Base-by-base conservation (phyloP, 2,113 vertebrate species). In the Ovibos moschatus region DNA sequence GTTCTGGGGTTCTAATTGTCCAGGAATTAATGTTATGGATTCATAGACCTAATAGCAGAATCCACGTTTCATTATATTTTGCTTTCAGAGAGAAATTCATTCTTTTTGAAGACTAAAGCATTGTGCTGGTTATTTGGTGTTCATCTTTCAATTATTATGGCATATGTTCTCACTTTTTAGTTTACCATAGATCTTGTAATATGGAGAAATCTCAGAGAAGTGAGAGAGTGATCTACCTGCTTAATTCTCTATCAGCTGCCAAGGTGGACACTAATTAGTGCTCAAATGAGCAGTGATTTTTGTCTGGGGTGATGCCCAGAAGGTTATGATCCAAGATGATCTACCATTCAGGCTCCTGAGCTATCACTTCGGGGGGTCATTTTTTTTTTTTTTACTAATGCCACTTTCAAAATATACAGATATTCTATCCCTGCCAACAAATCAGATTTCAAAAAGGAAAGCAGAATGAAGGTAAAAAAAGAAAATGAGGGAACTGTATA, bases 391-490 rank as follows among this genome's bases (percentile, higher is more conserved):
- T 28, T 62, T 51, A 74, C 58, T 67, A 76, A 51, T 58, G 57
- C 23, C 27, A 62, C 71, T 89, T 90, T 79, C 67, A 47, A 57
- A 92, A 55, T 7, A 58, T 36, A 8, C 55, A 93, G 15, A 51
- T 89, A 71, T 16, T 57, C 8, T 76, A 25, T 53, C 5, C 6
- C 11, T 57, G 53, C 9, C 43, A 76, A 47, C 7, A 94, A 96
- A 19, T 92, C 40, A 53, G 12, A 90, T 87, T 94, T 94, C 45
- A 83, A 79, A 95, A 82, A 89, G 43, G 16, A 96, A 96, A 91
- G 27, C 87, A 50, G 55, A 58, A 4, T 15, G 15, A 51, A 76
- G 89, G 87, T 60, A 11, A 57, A 87, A 57, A 43, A 21, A 43
- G 11, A 6, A 50, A 62, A 17, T 28, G 12, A 45, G 23, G 47